Base-by-base conservation (phyloP, 1,140 invertebrate genomes). In the Pantala flavescens region DNA sequence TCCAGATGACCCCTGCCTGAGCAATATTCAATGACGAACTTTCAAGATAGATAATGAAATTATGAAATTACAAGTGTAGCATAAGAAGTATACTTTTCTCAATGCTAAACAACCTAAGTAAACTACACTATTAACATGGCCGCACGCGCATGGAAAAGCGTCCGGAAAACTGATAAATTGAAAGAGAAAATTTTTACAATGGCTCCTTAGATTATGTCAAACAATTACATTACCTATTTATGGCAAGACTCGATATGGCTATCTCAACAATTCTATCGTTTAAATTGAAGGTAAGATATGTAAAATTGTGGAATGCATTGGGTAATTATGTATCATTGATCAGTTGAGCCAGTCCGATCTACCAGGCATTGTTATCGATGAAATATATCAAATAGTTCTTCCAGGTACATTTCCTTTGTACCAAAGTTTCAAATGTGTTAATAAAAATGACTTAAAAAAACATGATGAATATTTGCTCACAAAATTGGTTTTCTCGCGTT, bases 311-410 rank as follows among this genome's bases (percentile, higher is more conserved):
- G n/a, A 19, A 19, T 63, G 12, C 5, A 19, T 7, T 63, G 12
- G n/a, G 49, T 16, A 63, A 63, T 63, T 63, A 16, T 7, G 49
- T 19, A 63, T 19, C 49, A 63, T 63, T 63, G n/a, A 63, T 63
- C 49, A 63, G 49, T 63, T 63, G 12, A 7, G 49, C 49, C 49
- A 63, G 49, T 63, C 3, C 28, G 9, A 5, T 36, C 49, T 63
- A 63, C 49, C 49, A 63, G 49, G 49, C 49, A 63, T 63, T 7
- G 3, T 63, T 63, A 63, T 63, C 49, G n/a, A 63, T 63, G n/a
- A 63, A 21, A 16, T 63, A 19, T 63, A 63, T 63, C 49, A 63
- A 63, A 63, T 63, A 63, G 49, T 63, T 63, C 49, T 63, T 63
- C 49, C 49, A 63, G 49, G 49, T 63, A 63, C 14, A 7, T 63